Evolutionary conservation across 1,140 invertebrate genomes (phyloP).

Genomic region (Hyles vespertilio): DNA sequence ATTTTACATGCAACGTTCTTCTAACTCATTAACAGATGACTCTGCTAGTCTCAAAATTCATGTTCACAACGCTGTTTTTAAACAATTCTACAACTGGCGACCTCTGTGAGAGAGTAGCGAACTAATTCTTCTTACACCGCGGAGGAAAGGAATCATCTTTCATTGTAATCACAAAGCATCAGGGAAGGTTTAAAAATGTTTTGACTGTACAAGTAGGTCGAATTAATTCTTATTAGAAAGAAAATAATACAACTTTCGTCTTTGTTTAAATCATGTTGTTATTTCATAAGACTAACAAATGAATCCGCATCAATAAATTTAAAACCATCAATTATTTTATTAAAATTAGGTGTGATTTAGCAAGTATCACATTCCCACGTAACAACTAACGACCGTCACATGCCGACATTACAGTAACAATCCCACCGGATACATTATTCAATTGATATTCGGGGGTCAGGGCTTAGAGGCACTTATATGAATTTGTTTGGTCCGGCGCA

Average conservation of each 20-base stretch:
- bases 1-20: no score
- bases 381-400: neutral
- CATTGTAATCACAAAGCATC: no score
- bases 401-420: constrained; percentile 19
- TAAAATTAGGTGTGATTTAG: neutral
- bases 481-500: constrained; percentile 39
- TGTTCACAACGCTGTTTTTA: neutral
- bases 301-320: no score
- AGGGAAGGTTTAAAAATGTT: no score
- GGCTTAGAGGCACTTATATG: constrained; percentile 26
- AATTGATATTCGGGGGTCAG: constrained; percentile 34
- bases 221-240: no score
- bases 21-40: no score
- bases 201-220: no score
- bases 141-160: no score
- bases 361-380: neutral
- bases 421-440: constrained; percentile 34
- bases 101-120: constrained; percentile 9
- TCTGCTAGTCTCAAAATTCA: no score
- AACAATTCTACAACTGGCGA: neutral
- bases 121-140: neutral
- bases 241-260: no score
- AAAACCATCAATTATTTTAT: no score
- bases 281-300: neutral
- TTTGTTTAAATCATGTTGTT: no score